Percentiles rank a stretch among this genome's conserved stretches.
These are phyloP conservation scores for Drosophila repleta DNA, from an alignment of 1,140 invertebrate genomes.

Conservation along the genomic window DNA sequence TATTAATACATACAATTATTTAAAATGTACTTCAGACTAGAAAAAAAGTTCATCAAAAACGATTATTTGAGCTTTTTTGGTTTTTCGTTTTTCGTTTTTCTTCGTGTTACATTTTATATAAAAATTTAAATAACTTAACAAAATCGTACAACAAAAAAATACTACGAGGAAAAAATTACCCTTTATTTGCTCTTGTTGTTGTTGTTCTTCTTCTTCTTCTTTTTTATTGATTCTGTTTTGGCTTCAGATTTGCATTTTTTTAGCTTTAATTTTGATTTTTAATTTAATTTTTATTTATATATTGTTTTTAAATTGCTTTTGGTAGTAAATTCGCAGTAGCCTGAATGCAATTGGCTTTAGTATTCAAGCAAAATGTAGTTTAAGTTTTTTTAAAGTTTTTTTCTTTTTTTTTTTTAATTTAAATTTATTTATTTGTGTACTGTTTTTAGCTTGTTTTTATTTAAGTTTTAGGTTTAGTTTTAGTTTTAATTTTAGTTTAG, in stretches of 20 bases:
- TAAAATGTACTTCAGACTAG: constrained; percentile 27
- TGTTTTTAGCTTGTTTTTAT: too few relatives aligned
- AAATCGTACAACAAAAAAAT: constrained; percentile 40
- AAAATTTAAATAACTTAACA: constrained; percentile 48
- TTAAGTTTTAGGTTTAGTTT: constrained; percentile 7
- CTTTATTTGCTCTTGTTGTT: constrained; percentile 42
- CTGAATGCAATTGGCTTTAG: constrained; percentile 36
- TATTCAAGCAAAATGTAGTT: constrained; percentile 25
- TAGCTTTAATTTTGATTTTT: constrained; percentile 12
- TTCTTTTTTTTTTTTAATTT: constrained; percentile 15
- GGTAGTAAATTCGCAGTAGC: constrained; percentile 46
- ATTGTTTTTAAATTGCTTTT: constrained; percentile 33
- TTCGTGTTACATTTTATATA: constrained; percentile 2
- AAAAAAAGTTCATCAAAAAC: constrained; percentile 55
- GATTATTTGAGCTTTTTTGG: constrained; percentile 11
- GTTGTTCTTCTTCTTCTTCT: constrained; percentile 16
- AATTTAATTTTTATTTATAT: constrained; percentile 3
- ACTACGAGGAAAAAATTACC: constrained; percentile 56
- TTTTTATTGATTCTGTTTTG: constrained; percentile 21
- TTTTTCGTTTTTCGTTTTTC: neutral
- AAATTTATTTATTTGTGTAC: constrained; percentile 4
- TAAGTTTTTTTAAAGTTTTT: constrained; percentile 14
- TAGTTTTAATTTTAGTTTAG: constrained; percentile 30
- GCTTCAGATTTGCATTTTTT: constrained; percentile 17
- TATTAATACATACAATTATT: constrained; percentile 37